Evolutionary conservation across 2,888 invertebrate genomes (phyloP).

Genomic region (Cerceris rybyensis): DNA sequence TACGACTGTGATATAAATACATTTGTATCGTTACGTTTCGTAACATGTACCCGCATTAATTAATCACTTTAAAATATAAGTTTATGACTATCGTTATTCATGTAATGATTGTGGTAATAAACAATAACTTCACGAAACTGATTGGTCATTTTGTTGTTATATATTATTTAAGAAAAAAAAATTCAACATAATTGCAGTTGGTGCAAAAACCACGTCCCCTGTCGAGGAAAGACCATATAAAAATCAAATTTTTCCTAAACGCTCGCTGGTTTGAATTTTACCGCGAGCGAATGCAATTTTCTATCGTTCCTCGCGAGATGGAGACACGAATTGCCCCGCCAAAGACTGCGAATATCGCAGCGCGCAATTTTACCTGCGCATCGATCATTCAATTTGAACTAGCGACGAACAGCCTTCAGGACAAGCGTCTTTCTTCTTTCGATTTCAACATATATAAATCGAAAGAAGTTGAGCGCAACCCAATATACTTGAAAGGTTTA

Average conservation of each 20-base stretch:
- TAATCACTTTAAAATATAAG: slow-evolving; percentile 65
- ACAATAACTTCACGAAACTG: slow-evolving; percentile 53
- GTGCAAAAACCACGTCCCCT: neutral
- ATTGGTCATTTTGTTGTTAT: neutral
- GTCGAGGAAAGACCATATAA: neutral
- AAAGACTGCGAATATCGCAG: slow-evolving; percentile 12
- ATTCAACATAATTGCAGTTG: too few species aligned
- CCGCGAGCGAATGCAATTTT: neutral
- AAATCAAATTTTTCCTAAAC: neutral
- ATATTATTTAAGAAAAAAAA: neutral
- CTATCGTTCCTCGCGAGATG: slow-evolving; percentile 9
- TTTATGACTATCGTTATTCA: slow-evolving; percentile 63
- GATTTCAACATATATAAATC: too few species aligned
- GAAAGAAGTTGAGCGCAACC: too few species aligned
- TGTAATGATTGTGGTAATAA: slow-evolving; percentile 74
- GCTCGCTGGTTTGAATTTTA: neutral
- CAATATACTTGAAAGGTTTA: too few species aligned
- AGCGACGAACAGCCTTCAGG: neutral
- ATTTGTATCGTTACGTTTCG: slow-evolving; percentile 74
- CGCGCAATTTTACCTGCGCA: neutral
- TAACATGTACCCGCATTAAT: slow-evolving; percentile 63
- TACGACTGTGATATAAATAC: slow-evolving; percentile 78
- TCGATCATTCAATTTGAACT: neutral
- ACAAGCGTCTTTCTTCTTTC: too few species aligned
- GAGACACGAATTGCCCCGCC: slow-evolving; percentile 5